Percentiles rank a stretch among this genome's conserved stretches.
These are phyloP conservation scores for Galeruca laticollis DNA, from an alignment of 2,888 invertebrate genomes.

Conservation along the genomic window DNA sequence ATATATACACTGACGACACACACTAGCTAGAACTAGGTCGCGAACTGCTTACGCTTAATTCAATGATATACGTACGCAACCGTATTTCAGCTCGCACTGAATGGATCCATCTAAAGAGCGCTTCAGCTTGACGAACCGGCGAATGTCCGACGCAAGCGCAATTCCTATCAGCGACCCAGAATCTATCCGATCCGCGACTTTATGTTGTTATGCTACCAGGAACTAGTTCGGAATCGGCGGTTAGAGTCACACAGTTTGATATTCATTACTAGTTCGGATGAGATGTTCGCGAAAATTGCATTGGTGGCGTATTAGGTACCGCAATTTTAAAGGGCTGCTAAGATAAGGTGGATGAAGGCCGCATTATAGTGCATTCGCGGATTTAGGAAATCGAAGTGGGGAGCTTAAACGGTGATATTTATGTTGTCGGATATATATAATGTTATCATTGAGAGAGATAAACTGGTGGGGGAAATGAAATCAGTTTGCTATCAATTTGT, in stretches of 20 bases:
- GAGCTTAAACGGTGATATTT: background rate
- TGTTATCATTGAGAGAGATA: background rate
- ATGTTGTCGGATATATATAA: background rate
- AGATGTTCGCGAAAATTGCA: background rate
- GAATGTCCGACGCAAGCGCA: constrained; percentile 18
- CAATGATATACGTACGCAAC: background rate
- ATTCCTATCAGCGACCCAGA: constrained; percentile 16
- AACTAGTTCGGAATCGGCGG: background rate
- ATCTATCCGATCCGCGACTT: constrained; percentile 20
- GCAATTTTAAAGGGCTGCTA: background rate
- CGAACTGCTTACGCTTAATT: background rate
- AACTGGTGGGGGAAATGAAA: background rate
- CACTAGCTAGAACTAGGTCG: constrained; percentile 32
- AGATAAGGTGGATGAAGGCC: background rate
- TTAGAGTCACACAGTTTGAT: constrained; percentile 9
- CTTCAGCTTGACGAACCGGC: constrained; percentile 31
- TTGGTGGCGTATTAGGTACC: background rate
- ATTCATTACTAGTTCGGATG: background rate
- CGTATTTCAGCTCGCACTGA: constrained; percentile 28
- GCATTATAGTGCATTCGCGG: background rate
- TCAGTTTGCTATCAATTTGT: constrained; percentile 10
- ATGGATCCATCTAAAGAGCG: constrained; percentile 33
- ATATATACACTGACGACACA: constrained; percentile 4
- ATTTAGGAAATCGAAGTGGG: background rate
- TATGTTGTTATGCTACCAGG: background rate